Evolutionary conservation across 2,113 vertebrate species (phyloP).

Genomic region (Elephantulus edwardii): DNA sequence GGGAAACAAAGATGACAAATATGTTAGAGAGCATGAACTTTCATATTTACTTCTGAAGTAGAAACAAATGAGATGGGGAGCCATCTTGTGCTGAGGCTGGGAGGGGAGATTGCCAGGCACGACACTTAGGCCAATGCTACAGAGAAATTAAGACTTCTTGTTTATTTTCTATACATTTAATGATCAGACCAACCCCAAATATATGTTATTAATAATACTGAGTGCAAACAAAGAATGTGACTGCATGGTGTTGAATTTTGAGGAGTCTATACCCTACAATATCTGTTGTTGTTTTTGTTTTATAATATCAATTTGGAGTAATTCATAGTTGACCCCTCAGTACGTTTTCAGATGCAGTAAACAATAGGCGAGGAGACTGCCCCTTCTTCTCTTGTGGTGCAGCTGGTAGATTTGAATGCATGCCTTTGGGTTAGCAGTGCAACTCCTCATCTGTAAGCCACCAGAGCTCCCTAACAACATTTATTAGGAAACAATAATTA

Average conservation of each 20-base stretch:
- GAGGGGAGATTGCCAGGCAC: neutral
- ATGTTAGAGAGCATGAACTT: neutral
- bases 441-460: too few relatives aligned
- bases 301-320: too few relatives aligned
- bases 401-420: too few relatives aligned
- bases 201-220: neutral
- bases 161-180: conserved; percentile 9
- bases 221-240: neutral
- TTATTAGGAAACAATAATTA: neutral
- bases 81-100: neutral
- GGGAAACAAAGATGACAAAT: neutral
- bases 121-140: neutral
- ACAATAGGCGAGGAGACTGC: too few relatives aligned
- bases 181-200: neutral
- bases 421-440: too few relatives aligned
- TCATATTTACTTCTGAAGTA: neutral
- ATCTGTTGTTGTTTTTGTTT: neutral
- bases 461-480: too few relatives aligned
- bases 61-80: neutral
- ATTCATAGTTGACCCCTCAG: too few relatives aligned
- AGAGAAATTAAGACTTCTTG: neutral
- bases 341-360: too few relatives aligned
- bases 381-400: too few relatives aligned
- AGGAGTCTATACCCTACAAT: neutral
- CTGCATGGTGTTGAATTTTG: neutral